Evolutionary conservation across 2,113 vertebrate species (phyloP), one percentile per base, ranked within the genome.

Genomic region (Sturnus vulgaris): DNA sequence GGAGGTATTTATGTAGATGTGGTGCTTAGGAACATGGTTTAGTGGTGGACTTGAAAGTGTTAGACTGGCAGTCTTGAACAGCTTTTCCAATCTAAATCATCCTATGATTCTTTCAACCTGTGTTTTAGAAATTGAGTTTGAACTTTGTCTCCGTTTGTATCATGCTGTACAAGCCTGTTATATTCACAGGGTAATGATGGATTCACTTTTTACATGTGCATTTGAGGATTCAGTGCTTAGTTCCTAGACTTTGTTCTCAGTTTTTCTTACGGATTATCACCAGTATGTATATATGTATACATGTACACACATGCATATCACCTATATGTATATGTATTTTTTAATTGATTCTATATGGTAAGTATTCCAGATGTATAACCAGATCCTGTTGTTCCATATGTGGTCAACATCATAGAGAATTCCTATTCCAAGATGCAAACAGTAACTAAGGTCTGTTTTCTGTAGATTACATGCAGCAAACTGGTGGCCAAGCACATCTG

Each of bases 391-490:
- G 40, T 52, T 80, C 18, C 10, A 2, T 47, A 9, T 57, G 49
- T 35, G 30, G 17, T 63, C 90, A 69, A 31, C 19, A 20, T 88
- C 30, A 33, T 3, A 64, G 14, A 87, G 47, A 60, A 82, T 89
- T 89, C 24, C 76, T 40, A 16, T 33, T 82, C 9, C 33, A 39
- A 76, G 40, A 39, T 77, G 22, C 28, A 19, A 60, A 25, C 27
- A 66, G 5, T 71, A 86, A 73, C 60, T 65, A 2, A 18, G 11
- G 7, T 77, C 20, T 88, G 21, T 85, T 90, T 92, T 88, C 31
- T 75, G 25, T 95, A 99, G 99, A 99, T 98, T 99, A 99, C 96
- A 99, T 99, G 99, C 99, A 99, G 98, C 98, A 98, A 78, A 99
- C 98, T 55, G 99, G 99, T 78, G 99, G 99, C 66, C 99, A 99